A percentile compares a stretch with the other conserved stretches of the same genome.
phyloP scores from a whole-genome alignment of 2,113 vertebrate species.

The Lamprotornis superbus region DNA sequence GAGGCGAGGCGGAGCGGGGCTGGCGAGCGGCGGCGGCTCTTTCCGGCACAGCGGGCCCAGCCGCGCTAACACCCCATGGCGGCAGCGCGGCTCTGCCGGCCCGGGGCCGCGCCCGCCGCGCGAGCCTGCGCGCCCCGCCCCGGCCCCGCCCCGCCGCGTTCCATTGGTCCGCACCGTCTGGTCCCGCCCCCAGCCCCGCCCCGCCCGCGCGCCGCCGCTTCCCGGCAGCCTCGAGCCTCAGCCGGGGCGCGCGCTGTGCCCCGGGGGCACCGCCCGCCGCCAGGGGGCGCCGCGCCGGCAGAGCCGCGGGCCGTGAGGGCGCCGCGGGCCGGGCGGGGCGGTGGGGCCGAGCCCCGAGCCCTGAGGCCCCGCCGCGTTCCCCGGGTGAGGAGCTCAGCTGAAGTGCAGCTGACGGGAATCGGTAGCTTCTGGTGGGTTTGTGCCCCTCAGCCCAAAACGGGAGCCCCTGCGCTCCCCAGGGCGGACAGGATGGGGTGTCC shows the following conservation, averaged over 20 bases:
- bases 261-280: background rate
- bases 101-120: no score
- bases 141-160: no score
- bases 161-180: no score
- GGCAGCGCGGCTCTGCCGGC: no score
- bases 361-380: background rate
- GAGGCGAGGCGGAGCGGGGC: background rate
- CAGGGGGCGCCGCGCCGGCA: background rate
- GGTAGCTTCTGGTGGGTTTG: background rate
- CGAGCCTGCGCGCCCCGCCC: no score
- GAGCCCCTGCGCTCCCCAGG: background rate
- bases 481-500: background rate
- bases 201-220: no score
- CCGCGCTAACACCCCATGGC: no score
- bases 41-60: background rate
- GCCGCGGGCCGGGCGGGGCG: background rate
- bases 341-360: background rate
- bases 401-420: background rate
- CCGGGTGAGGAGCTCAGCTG: background rate
- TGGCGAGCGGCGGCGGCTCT: background rate
- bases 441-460: fast-evolving
- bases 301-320: background rate
- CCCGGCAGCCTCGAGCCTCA: no score
- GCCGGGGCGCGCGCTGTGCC: no score
- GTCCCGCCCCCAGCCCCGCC: no score